These are phyloP conservation scores for Antheraea pernyi DNA, from an alignment of 1,140 invertebrate species.

Conservation along the genomic window DNA sequence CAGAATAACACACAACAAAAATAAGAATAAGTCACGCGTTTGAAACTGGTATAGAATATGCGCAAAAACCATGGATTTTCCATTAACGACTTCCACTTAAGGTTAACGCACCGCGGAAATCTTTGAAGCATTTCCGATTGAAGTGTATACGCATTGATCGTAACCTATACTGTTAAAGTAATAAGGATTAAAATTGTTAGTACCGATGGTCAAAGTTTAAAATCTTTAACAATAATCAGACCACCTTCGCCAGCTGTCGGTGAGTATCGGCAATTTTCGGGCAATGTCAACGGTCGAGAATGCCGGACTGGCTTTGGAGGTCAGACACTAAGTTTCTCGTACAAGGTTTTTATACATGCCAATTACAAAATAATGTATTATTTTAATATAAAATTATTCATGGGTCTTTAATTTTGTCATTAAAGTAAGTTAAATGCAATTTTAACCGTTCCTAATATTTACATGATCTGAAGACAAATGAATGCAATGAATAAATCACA, in stretches of 20 bases:
- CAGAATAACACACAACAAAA: too few relatives aligned
- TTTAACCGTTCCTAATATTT: too few relatives aligned
- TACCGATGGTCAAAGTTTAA: background rate
- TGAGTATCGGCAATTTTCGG: slow-evolving; percentile 15
- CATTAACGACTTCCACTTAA: slow-evolving; percentile 18
- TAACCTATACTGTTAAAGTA: slow-evolving; percentile 1
- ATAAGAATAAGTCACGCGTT: background rate
- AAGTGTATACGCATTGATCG: background rate
- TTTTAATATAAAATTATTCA: background rate
- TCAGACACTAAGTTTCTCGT: slow-evolving; percentile 12
- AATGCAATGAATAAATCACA: too few relatives aligned
- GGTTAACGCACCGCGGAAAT: slow-evolving; percentile 33
- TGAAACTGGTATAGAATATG: background rate
- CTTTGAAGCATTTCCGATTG: slow-evolving; percentile 32
- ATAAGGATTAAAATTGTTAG: slow-evolving; percentile 17
- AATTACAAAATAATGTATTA: background rate
- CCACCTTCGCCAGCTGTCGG: slow-evolving; percentile 5
- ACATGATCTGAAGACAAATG: too few relatives aligned
- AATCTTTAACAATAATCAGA: background rate
- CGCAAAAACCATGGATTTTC: slow-evolving; percentile 22
- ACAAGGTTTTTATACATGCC: background rate
- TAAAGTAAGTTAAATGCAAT: too few relatives aligned
- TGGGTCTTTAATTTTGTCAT: background rate
- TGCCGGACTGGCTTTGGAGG: slow-evolving; percentile 16
- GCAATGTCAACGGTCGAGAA: slow-evolving; percentile 17